Evolutionary conservation across 2,888 invertebrate species (phyloP), one percentile per base, ranked within the genome.

Genomic region (Panopea generosa): DNA sequence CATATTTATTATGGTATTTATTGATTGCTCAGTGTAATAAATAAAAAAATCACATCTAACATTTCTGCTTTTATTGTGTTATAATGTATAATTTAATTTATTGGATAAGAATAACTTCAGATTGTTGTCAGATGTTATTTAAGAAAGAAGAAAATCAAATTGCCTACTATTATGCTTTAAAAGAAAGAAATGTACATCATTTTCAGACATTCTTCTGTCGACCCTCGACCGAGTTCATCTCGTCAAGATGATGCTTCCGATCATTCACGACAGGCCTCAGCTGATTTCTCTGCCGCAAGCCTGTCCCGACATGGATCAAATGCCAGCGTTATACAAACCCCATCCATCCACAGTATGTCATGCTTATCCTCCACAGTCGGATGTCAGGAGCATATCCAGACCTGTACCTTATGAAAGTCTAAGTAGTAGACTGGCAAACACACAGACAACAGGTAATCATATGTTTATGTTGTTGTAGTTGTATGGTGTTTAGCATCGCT

Each of bases 141-240:
- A n/a, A n/a, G n/a, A n/a, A n/a, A n/a, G n/a, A n/a, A n/a, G n/a
- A n/a, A n/a, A n/a, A n/a, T n/a, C n/a, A n/a, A n/a, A n/a, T n/a
- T n/a, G n/a, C n/a, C n/a, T n/a, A n/a, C n/a, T n/a, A n/a, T n/a
- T n/a, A n/a, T n/a, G n/a, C n/a, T n/a, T n/a, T n/a, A n/a, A n/a
- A n/a, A n/a, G n/a, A n/a, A n/a, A n/a, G n/a, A n/a, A n/a, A 33
- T 33, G 33, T 33, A 33, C 33, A 33, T 33, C 33, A 33, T 33
- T 33, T 33, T 2, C 57, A 82, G 86, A 52, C 83, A 83, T 70
- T 77, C 82, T 9, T 82, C 84, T 1, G 77, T 75, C n/a, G 86
- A 86, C 56, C 49, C 77, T 3, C 53, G 77, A 29, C 65, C 65
- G 1, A 63, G 79, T 59, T 60, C 72, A 20, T 79, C 77, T 20